These are phyloP conservation scores for Epizoanthus illoricatus DNA, from an alignment of 92 coral and sea anemone species.

Conservation along the genomic window DNA sequence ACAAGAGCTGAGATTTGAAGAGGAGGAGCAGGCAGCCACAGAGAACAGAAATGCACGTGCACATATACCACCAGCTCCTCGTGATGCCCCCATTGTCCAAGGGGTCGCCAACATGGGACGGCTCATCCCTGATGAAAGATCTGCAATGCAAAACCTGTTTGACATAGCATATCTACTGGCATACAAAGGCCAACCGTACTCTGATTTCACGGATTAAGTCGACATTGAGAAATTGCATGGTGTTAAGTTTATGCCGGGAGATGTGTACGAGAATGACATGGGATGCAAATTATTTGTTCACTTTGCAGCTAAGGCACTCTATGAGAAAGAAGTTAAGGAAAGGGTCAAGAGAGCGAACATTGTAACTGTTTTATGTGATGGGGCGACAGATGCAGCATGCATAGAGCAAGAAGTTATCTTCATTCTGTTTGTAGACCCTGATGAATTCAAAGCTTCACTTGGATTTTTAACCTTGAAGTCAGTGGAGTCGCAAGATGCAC, in stretches of 20 bases:
- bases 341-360: constrained; percentile 61
- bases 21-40: constrained; percentile 55
- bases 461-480: constrained; percentile 60
- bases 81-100: constrained; percentile 60
- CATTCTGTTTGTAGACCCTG: constrained; percentile 66
- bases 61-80: constrained; percentile 42
- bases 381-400: constrained; percentile 58
- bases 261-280: constrained; percentile 57
- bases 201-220: constrained; percentile 48
- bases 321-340: constrained; percentile 55
- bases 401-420: constrained; percentile 63
- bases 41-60: constrained; percentile 61
- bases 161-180: constrained; percentile 59
- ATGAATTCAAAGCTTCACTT: constrained; percentile 58
- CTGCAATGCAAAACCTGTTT: constrained; percentile 56
- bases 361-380: constrained; percentile 60
- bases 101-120: constrained; percentile 51
- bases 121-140: constrained; percentile 52
- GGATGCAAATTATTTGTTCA: constrained; percentile 56
- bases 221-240: constrained; percentile 57
- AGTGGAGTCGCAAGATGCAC: constrained; percentile 64
- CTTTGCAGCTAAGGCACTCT: constrained; percentile 62
- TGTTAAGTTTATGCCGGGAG: constrained; percentile 47
- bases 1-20: constrained; percentile 57
- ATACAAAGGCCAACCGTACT: constrained; percentile 57